Base-by-base conservation (phyloP, 2,797 vertebrate genomes). In the Sylvia borin region DNA sequence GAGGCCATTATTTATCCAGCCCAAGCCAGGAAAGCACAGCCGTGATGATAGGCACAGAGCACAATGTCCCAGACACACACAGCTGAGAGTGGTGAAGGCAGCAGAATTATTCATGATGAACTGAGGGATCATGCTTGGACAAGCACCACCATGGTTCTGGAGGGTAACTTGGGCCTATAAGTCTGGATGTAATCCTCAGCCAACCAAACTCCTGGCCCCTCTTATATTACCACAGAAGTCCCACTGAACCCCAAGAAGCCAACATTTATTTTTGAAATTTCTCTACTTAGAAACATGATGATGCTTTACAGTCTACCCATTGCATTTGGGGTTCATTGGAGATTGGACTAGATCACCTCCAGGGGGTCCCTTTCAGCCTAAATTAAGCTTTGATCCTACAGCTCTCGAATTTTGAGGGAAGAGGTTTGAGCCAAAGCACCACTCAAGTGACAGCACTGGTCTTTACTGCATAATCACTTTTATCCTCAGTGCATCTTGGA, bases 401-500 rank as follows among this genome's bases (percentile, higher is more conserved):
- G 19, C 32, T 81, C 50, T 81, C 31, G 10, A 32, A 0, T 75
- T 71, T 36, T 61, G 58, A 90, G 51, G 36, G 42, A 80, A 61
- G 42, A 50, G 9, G 14, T 65, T 32, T 47, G 65, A 90, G 68
- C 38, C 73, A 90, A 83, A 91, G 47, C 31, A 72, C 17, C 36
- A 9, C 79, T 92, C 27, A 42, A 71, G 57, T 0, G 0, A 88
- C 72, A 95, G 5, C 32, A 5, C 29, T 66, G 17, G 70, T 92
- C 32, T 67, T 87, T 84, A 68, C 80, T 9, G 1, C 38, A 42
- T 36, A 70, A 74, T 64, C 29, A 36, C 76, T 94, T 94, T 88
- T 72, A 85, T 91, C 74, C 74, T 88, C 67, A 79, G 71, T 45
- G 48, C 45, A 45, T 94, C 85, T 94, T 91, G 86, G 66, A 93